Conservation (phyloP, 1,140 invertebrate genomes). For the Drosophila pandora region DNA sequence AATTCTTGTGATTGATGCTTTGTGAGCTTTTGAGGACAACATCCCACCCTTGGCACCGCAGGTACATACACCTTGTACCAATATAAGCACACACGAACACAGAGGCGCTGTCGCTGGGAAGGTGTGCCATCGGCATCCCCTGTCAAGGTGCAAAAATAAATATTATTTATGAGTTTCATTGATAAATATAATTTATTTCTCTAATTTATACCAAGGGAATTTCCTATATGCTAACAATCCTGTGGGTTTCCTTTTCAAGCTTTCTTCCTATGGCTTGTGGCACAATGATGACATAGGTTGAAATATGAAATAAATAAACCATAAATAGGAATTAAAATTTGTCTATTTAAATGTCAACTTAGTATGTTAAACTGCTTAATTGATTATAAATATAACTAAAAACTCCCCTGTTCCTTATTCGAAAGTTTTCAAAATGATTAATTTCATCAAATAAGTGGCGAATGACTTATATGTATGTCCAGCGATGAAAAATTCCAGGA, state of each 20-base stretch:
- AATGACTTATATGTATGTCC: conserved; percentile 5
- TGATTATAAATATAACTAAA: too few species aligned
- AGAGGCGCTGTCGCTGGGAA: conserved; percentile 19
- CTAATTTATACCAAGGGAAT: conserved; percentile 38
- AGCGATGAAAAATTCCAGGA: conserved; percentile 1
- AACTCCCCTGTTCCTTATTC: neutral
- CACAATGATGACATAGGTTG: conserved; percentile 4
- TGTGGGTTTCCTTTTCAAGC: neutral
- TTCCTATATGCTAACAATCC: conserved; percentile 17
- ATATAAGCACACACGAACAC: neutral
- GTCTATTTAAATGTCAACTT: neutral
- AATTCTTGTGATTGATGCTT: conserved; percentile 59
- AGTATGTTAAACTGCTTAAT: too few species aligned
- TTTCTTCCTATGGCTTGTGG: neutral
- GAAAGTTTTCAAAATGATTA: neutral
- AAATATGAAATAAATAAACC: conserved; percentile 17
- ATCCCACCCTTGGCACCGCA: conserved; percentile 1
- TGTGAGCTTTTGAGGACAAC: conserved; percentile 29
- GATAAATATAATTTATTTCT: conserved; percentile 62
- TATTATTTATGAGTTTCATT: conserved; percentile 59
- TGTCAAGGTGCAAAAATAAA: conserved; percentile 49
- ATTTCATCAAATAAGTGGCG: neutral
- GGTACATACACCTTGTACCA: neutral
- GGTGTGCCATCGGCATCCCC: conserved; percentile 41
- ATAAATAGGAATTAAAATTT: conserved; percentile 7